A percentile compares a stretch with the other conserved stretches of the same genome.
Conservation (phyloP, 2,113 vertebrate genomes). For the Callipepla squamata region DNA sequence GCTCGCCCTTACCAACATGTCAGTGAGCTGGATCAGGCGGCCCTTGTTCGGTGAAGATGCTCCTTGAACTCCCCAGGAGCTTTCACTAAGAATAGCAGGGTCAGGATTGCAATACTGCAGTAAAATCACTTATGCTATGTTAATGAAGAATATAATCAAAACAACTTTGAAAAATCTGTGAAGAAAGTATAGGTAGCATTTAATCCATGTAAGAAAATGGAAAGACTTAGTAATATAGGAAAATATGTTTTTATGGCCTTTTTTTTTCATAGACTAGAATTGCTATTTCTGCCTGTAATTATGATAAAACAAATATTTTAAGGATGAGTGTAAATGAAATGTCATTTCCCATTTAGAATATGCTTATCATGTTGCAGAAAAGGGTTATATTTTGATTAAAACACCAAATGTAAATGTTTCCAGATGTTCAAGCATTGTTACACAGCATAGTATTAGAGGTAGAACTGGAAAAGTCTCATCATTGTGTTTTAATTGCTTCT, state of each 20-base stretch:
- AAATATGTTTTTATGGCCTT: not conserved
- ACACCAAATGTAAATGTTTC: constrained; percentile 40
- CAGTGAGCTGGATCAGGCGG: not conserved
- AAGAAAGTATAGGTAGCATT: not conserved
- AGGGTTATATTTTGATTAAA: constrained; percentile 43
- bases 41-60: not conserved
- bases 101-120: not conserved
- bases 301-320: not conserved
- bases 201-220: not conserved
- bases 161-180: not conserved
- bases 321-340: not conserved
- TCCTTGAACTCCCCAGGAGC: not conserved
- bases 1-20: fast-evolving
- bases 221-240: not conserved
- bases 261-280: not conserved
- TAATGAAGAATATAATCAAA: not conserved
- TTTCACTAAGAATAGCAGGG: not conserved
- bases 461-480: constrained; percentile 15
- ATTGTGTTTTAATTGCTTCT: not conserved
- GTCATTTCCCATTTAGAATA: not conserved
- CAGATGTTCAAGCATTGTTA: constrained; percentile 49
- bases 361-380: not conserved
- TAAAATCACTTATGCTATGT: not conserved
- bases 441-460: not conserved
- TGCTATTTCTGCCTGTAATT: not conserved